phyloP scores from a whole-genome alignment of 1,140 invertebrate species.

The Galendromus occidentalis region DNA sequence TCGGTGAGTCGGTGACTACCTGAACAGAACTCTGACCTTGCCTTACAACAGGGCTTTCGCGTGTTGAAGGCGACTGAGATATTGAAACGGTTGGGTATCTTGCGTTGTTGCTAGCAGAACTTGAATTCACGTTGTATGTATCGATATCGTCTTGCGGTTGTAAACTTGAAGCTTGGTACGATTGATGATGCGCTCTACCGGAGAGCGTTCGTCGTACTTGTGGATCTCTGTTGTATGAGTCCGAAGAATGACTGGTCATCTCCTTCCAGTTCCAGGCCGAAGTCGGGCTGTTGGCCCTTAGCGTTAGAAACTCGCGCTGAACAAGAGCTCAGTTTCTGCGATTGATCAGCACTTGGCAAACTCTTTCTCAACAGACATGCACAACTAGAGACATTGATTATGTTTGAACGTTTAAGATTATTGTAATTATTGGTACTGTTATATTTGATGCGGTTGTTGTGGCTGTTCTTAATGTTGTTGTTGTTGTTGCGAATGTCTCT shows the following conservation, averaged over 20 bases:
- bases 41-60: conserved; percentile 10
- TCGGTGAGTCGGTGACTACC: conserved; percentile 10
- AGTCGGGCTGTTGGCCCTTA: conserved; percentile 10
- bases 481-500: background rate
- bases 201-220: conserved; percentile 5
- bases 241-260: conserved; percentile 11
- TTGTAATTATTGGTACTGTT: no score
- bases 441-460: no score
- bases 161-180: background rate
- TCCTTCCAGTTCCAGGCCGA: conserved; percentile 11
- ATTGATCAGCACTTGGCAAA: no score
- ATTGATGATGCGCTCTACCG: conserved; percentile 10
- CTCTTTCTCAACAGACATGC: no score
- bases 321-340: conserved; percentile 8
- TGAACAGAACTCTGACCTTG: conserved; percentile 11
- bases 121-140: conserved; percentile 2
- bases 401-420: no score
- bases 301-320: conserved; percentile 12
- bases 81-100: conserved; percentile 10
- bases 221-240: conserved; percentile 8
- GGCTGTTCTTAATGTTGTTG: no score
- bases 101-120: background rate
- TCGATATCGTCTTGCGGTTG: background rate
- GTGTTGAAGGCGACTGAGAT: conserved; percentile 12
- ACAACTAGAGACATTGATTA: no score